These are phyloP conservation scores for Meteorus sp. DNA, from an alignment of 1,140 invertebrate genomes.

Conservation along the genomic window DNA sequence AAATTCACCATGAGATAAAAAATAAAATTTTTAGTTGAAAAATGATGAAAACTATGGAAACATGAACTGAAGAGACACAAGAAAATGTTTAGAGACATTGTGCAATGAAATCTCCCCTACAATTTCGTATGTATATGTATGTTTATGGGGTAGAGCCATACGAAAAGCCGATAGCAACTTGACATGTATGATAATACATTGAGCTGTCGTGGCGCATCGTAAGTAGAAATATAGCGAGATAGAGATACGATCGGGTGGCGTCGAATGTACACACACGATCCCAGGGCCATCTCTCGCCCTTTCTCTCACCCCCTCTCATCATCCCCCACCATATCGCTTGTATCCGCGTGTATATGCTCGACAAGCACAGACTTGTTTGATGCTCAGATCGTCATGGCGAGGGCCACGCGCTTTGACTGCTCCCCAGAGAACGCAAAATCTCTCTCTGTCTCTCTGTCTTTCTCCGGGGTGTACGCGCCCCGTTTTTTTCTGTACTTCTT, in stretches of 20 bases:
- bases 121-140: no score
- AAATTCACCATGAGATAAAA: no score
- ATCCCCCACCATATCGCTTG: background rate
- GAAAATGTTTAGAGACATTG: no score
- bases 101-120: no score
- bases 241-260: constrained; percentile 33
- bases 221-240: constrained; percentile 35
- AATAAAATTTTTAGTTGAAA: no score
- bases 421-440: constrained; percentile 57
- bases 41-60: no score
- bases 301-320: background rate
- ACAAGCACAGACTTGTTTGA: constrained; percentile 46
- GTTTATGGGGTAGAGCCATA: no score
- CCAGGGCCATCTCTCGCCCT: no score
- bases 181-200: constrained; percentile 46
- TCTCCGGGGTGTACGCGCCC: constrained; percentile 8
- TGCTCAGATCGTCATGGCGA: constrained; percentile 54
- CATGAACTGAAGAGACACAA: no score
- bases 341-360: constrained; percentile 28
- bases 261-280: constrained; percentile 12
- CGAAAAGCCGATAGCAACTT: constrained; percentile 37
- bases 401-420: constrained; percentile 56
- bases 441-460: constrained; percentile 43
- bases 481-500: background rate
- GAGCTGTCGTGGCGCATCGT: constrained; percentile 37